A percentile compares a stretch with the other conserved stretches of the same genome.
phyloP scores from a whole-genome alignment of 1,140 invertebrate species.

The Sarcophaga peregrina region DNA sequence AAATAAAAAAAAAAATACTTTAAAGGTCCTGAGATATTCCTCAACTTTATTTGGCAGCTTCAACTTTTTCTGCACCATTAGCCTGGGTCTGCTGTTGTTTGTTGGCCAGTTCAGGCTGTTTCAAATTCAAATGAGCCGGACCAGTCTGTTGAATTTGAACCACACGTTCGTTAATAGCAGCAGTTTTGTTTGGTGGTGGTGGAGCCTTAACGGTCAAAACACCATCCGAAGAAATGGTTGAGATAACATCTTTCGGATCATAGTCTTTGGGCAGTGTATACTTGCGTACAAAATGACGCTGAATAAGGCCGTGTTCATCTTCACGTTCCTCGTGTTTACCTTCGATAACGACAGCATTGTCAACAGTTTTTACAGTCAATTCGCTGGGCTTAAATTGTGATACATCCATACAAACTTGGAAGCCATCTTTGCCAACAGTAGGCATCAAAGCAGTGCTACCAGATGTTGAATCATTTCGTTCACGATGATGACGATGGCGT shows the following conservation, averaged over 20 bases:
- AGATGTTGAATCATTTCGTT: constrained; percentile 13
- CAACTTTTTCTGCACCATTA: constrained; percentile 29
- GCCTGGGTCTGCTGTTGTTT: constrained; percentile 48
- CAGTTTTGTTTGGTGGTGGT: constrained; percentile 63
- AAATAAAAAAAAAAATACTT: neutral
- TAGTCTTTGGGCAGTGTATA: constrained; percentile 78
- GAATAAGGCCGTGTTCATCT: constrained; percentile 79
- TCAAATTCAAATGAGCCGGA: constrained; percentile 62
- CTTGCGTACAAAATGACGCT: constrained; percentile 78
- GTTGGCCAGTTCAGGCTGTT: constrained; percentile 51
- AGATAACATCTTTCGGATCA: constrained; percentile 73
- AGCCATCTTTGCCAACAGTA: constrained; percentile 70
- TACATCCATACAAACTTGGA: constrained; percentile 81
- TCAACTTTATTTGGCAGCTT: constrained; percentile 12
- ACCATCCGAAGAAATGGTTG: constrained; percentile 79
- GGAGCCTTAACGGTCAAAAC: constrained; percentile 77
- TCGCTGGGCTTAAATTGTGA: constrained; percentile 87
- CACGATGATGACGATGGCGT: constrained; percentile 24
- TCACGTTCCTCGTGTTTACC: constrained; percentile 81
- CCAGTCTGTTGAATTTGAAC: constrained; percentile 68
- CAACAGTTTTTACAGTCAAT: constrained; percentile 82
- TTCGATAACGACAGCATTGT: constrained; percentile 76
- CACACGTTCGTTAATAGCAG: constrained; percentile 65
- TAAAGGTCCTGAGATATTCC: neutral
- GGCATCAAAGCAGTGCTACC: constrained; percentile 50